Percentiles rank a stretch among this genome's conserved stretches.
Conservation (phyloP, 2,797 vertebrate species). For the Megaceryle alcyon region DNA sequence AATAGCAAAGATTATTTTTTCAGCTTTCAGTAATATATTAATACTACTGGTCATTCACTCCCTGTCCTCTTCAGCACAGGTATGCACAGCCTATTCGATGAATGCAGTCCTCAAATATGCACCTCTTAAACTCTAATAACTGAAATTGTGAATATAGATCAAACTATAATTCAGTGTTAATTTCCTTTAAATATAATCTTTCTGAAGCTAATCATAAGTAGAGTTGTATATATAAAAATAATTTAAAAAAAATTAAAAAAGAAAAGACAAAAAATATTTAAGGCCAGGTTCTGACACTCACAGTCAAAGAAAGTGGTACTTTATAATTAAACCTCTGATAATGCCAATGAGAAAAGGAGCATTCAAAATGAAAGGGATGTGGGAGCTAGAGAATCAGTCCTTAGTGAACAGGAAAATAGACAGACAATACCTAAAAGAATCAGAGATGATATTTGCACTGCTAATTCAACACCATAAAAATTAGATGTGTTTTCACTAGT, state of each 20-base stretch:
- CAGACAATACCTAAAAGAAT: constrained; percentile 29
- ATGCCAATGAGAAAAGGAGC: background rate
- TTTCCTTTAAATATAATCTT: background rate
- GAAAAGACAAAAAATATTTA: background rate
- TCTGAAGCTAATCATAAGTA: background rate
- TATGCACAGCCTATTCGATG: background rate
- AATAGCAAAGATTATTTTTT: constrained; percentile 40
- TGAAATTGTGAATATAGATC: constrained; percentile 1
- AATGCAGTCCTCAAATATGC: background rate
- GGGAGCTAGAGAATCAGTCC: background rate
- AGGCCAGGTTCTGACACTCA: background rate
- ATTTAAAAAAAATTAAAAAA: background rate
- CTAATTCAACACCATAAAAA: constrained; percentile 37
- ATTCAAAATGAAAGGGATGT: background rate
- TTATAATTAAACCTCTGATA: constrained; percentile 16
- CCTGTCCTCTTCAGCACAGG: background rate
- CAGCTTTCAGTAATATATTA: constrained; percentile 17
- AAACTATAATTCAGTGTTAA: background rate
- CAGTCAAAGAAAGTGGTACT: background rate
- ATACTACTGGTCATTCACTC: background rate
- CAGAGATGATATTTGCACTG: constrained; percentile 29
- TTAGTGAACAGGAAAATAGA: constrained; percentile 43
- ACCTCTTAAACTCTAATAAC: background rate
- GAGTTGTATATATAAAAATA: background rate
- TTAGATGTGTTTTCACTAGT: constrained; percentile 21